Evolutionary conservation across 2,797 vertebrate species (phyloP), one percentile per base, ranked within the genome.

Genomic region (Gastrophryne carolinensis): DNA sequence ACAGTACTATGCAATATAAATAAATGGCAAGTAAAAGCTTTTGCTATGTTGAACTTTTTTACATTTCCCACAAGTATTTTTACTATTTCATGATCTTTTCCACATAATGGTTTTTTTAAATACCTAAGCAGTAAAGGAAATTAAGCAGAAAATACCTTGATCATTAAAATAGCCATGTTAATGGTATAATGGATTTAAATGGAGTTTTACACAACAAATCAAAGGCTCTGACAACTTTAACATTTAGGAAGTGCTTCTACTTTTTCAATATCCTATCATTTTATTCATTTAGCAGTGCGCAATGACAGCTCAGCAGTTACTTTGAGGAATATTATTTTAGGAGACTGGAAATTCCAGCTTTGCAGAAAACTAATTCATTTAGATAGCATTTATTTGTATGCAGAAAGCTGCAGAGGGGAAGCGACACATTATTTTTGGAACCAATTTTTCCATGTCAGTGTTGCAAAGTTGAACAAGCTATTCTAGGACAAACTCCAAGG

Each of bases 301-400:
- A n/a, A 4, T 78, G 75, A 78, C 68, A 66, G 17, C 17, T 54
- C 17, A 57, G 60, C 30, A 12, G 32, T 66, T 58, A 60, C 30
- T 64, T 35, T 78, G 75, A 78, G 61, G 15, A 35, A 72, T 75
- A 75, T 78, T 78, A 52, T 72, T 66, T 64, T 72, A 66, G 63
- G 29, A 64, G 60, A 65, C 58, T 65, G 15, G 30, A 26, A 52
- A 64, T 54, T 63, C 23, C 23, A 29, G 52, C 7, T 39, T 37
- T 27, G 56, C 41, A 60, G 57, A 49, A 65, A 29, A n/a, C 53
- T 78, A 17, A 72, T 72, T 71, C 29, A 71, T 65, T 71, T 78
- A 58, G 37, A 77, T 44, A 71, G 29, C 60, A 65, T 71, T 57
- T 72, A 78, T 72, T 78, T 60, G 60, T 60, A 66, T 72, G 68